A percentile compares a stretch with the other conserved stretches of the same genome.
These are phyloP conservation scores for Tuta absoluta DNA, from an alignment of 2,888 invertebrate species.

Conservation along the genomic window DNA sequence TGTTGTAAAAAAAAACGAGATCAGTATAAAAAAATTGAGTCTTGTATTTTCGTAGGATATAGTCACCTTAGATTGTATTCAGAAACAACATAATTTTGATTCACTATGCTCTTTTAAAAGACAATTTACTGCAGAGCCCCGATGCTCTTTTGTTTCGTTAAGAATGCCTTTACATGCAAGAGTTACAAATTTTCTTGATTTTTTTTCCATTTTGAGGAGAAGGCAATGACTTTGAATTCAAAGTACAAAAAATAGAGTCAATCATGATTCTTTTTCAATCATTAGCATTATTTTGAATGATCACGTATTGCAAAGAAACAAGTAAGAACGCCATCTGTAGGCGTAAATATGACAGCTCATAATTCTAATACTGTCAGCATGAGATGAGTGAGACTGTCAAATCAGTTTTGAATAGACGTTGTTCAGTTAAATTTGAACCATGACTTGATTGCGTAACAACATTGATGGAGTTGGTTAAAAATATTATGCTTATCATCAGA, in stretches of 20 bases:
- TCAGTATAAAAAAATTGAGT: too few relatives aligned
- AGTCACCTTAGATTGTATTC: too few relatives aligned
- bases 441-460: background rate
- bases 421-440: background rate
- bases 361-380: background rate
- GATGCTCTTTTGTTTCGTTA: too few relatives aligned
- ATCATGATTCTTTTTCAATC: background rate
- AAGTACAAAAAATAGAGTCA: background rate
- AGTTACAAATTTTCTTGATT: too few relatives aligned
- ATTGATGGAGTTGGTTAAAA: background rate
- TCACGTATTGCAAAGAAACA: background rate
- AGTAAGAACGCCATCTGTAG: background rate
- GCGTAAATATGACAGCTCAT: background rate
- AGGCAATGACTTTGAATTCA: background rate
- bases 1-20: too few relatives aligned
- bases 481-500: background rate
- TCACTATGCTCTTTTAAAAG: too few relatives aligned
- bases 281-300: slow-evolving; percentile 2
- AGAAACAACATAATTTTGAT: too few relatives aligned
- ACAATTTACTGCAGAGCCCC: too few relatives aligned
- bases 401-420: slow-evolving; percentile 5
- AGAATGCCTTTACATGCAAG: too few relatives aligned
- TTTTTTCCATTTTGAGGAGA: too few relatives aligned
- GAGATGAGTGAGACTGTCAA: slow-evolving; percentile 3
- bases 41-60: too few relatives aligned